Conservation (phyloP, 92 coral and sea anemone genomes). For the Chrysogorgia sp. region DNA sequence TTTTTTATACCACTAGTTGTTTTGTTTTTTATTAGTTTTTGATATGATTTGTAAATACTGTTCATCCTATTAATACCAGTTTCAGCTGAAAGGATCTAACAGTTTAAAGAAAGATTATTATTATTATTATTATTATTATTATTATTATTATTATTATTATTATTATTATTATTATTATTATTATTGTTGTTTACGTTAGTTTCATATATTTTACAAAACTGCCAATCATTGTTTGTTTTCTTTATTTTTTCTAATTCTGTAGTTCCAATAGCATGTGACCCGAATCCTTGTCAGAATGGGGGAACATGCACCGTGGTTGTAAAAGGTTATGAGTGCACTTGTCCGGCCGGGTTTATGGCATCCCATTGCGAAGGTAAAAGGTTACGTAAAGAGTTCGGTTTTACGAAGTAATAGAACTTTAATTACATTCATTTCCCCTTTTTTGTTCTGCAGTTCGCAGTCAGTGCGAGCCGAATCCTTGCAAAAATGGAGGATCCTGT, state of each 20-base stretch:
- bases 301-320: constrained; percentile 93
- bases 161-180: no score
- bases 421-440: not conserved
- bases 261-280: constrained; percentile 80
- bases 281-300: constrained; percentile 92
- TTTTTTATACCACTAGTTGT: no score
- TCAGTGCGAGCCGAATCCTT: constrained; percentile 94
- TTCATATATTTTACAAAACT: no score
- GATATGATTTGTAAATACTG: no score
- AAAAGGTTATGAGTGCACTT: constrained; percentile 95
- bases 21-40: no score
- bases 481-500: constrained; percentile 91
- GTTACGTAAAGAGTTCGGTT: not conserved
- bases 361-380: constrained; percentile 95
- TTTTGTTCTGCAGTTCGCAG: constrained; percentile 73
- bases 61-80: no score
- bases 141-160: no score
- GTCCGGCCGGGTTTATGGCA: constrained; percentile 96
- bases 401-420: not conserved
- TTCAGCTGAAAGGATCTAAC: no score
- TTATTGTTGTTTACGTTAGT: no score
- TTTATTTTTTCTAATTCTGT: not conserved
- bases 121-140: no score
- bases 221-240: no score
- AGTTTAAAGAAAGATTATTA: no score